A percentile compares a stretch with the other conserved stretches of the same genome.
phyloP scores from a whole-genome alignment of 2,888 invertebrate genomes.

The Drosophila mulleri region DNA sequence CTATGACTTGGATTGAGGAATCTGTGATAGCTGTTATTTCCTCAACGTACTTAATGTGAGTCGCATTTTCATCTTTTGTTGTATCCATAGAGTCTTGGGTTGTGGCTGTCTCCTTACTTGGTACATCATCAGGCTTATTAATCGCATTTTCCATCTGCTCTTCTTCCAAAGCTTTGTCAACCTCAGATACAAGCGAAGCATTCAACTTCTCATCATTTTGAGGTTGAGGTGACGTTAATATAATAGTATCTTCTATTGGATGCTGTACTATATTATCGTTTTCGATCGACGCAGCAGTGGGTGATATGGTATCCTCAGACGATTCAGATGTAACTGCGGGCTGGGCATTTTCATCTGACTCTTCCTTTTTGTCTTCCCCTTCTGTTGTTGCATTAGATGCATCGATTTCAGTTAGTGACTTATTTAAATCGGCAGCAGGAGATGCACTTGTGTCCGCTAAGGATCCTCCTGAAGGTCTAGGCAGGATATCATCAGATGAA shows the following conservation, averaged over 20 bases:
- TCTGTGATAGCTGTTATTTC: not conserved
- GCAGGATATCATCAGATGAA: not conserved
- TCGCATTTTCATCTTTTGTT: not conserved
- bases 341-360: not conserved
- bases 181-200: slow-evolving; percentile 1
- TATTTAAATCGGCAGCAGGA: not conserved
- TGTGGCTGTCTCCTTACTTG: not conserved
- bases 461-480: slow-evolving; percentile 3
- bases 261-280: not conserved
- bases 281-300: not conserved
- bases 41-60: not conserved
- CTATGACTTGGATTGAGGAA: not conserved
- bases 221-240: not conserved
- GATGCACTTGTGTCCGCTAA: not conserved
- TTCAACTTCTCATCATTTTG: not conserved
- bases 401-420: slow-evolving; percentile 3
- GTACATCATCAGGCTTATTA: not conserved
- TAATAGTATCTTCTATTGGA: not conserved
- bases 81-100: not conserved
- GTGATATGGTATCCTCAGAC: not conserved
- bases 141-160: not conserved
- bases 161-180: not conserved
- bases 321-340: not conserved
- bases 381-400: not conserved
- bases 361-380: not conserved